Conservation (phyloP, 2,113 vertebrate species). For the Probosciger aterrimus region DNA sequence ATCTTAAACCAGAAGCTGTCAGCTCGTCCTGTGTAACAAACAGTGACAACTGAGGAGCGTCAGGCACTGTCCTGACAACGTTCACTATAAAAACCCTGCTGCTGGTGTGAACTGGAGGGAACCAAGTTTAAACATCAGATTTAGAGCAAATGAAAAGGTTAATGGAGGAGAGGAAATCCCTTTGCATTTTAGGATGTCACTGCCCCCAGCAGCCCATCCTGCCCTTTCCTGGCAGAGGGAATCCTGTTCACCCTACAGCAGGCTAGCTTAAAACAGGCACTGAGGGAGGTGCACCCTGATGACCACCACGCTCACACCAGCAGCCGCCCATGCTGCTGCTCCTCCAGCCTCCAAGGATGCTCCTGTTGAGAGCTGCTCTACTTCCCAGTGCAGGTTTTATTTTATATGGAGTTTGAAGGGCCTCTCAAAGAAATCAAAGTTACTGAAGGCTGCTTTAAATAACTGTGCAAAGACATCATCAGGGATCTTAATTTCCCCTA, state of each 20-base stretch:
- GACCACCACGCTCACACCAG: accelerated
- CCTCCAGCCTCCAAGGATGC: background rate
- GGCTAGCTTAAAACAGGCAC: background rate
- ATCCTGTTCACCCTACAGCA: background rate
- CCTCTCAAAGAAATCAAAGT: background rate
- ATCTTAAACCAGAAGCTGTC: background rate
- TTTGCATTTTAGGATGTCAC: conserved; percentile 6
- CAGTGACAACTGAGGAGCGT: background rate
- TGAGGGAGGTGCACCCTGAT: background rate
- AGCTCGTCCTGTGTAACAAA: background rate
- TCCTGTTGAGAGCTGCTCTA: background rate
- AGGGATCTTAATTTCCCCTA: background rate
- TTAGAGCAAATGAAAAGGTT: background rate
- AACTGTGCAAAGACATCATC: background rate
- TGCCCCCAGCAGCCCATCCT: conserved; percentile 34
- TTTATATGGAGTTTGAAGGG: background rate
- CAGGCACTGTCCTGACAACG: background rate
- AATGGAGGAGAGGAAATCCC: background rate
- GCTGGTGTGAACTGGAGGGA: background rate
- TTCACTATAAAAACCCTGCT: background rate
- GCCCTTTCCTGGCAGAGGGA: conserved; percentile 28
- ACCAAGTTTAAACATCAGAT: background rate
- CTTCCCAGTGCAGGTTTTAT: background rate
- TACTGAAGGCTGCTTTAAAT: background rate
- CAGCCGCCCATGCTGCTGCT: background rate